phyloP scores from a whole-genome alignment of 2,888 invertebrate species.

The Uropetala carovei region DNA sequence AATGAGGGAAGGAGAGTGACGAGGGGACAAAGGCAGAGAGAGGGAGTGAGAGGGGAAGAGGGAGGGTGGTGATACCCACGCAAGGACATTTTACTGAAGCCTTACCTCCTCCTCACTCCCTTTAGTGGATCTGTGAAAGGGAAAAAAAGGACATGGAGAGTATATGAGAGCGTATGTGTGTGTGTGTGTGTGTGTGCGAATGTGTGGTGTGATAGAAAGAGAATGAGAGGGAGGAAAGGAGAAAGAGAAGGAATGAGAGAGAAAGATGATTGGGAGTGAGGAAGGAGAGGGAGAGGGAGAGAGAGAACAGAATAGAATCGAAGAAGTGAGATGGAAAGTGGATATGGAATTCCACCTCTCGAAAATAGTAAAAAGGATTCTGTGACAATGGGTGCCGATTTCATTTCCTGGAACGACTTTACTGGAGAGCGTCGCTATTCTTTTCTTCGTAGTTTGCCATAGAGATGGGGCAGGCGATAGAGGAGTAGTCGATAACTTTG shows the following conservation, averaged over 20 bases:
- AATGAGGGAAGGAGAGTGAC: neutral
- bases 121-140: slow-evolving; percentile 10
- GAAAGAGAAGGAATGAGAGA: neutral
- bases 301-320: neutral
- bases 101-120: neutral
- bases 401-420: neutral
- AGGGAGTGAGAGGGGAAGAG: neutral
- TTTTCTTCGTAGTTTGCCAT: neutral
- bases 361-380: neutral
- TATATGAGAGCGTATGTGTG: neutral
- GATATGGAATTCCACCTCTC: neutral
- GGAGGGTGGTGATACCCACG: slow-evolving; percentile 7
- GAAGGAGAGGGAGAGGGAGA: neutral
- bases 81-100: slow-evolving; percentile 21
- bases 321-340: neutral
- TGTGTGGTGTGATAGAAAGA: neutral
- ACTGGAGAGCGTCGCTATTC: neutral
- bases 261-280: neutral
- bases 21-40: neutral
- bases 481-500: too few relatives aligned
- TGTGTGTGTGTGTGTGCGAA: neutral
- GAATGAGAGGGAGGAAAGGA: neutral
- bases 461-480: neutral
- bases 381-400: neutral
- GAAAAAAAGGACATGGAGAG: neutral